Evolutionary conservation across 2,888 invertebrate species (phyloP).

Genomic region (Cryptus viduatorius): DNA sequence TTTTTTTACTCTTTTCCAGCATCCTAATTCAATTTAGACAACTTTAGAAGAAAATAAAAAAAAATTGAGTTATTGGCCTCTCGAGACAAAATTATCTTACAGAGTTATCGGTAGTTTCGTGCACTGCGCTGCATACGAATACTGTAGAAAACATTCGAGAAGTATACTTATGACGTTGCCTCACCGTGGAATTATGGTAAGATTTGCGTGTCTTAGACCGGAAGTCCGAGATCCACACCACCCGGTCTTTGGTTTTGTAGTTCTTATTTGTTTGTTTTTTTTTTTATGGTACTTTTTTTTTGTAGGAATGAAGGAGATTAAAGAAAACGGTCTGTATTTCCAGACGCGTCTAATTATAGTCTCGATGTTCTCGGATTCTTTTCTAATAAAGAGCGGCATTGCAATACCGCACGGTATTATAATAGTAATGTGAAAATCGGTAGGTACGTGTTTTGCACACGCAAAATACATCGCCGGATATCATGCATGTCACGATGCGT

Average conservation of each 20-base stretch:
- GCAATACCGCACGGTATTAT: constrained; percentile 13
- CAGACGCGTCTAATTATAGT: constrained; percentile 59
- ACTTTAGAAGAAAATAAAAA: constrained; percentile 3
- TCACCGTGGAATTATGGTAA: constrained; percentile 48
- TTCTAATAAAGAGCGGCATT: constrained; percentile 19
- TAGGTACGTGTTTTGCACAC: constrained; percentile 44
- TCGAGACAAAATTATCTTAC: background rate
- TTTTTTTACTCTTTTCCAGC: background rate
- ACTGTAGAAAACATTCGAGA: constrained; percentile 37
- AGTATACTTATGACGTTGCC: constrained; percentile 29
- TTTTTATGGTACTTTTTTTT: constrained; percentile 24
- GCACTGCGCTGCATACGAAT: background rate
- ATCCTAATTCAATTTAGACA: constrained; percentile 23
- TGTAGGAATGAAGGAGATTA: constrained; percentile 24
- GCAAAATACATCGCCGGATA: constrained; percentile 43
- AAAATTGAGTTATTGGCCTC: constrained; percentile 28
- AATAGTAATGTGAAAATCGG: background rate
- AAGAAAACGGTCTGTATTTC: constrained; percentile 41
- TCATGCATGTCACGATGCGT: constrained; percentile 25
- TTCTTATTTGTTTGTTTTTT: constrained; percentile 51
- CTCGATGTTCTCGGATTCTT: constrained; percentile 29
- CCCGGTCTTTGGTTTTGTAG: constrained; percentile 56
- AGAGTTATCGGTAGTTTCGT: background rate
- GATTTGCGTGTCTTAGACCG: constrained; percentile 65
- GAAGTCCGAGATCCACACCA: constrained; percentile 63